These are phyloP conservation scores for Carterocephalus palaemon DNA, from an alignment of 2,888 invertebrate species.

Conservation along the genomic window DNA sequence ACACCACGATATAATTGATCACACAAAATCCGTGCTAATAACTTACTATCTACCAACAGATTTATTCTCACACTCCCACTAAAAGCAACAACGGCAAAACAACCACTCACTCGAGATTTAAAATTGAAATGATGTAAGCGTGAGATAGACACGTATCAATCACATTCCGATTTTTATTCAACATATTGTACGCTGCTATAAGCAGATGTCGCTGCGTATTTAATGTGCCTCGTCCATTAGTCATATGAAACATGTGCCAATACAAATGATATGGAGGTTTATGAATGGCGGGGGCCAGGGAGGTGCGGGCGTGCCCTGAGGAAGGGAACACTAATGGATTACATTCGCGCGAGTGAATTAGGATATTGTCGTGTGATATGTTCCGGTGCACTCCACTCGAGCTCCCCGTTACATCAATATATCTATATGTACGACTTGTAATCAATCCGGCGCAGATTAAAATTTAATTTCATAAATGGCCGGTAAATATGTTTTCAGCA, in stretches of 20 bases:
- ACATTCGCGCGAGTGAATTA: slow-evolving; percentile 78
- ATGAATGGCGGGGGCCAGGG: slow-evolving; percentile 71
- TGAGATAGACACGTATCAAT: slow-evolving; percentile 28
- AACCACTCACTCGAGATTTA: slow-evolving; percentile 6
- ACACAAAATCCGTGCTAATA: too few relatives aligned
- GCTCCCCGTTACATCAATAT: slow-evolving; percentile 25
- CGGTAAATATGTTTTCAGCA: too few relatives aligned
- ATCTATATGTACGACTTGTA: slow-evolving; percentile 16
- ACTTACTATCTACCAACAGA: too few relatives aligned
- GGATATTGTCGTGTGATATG: slow-evolving; percentile 77
- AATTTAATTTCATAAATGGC: slow-evolving; percentile 26
- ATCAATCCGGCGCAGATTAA: slow-evolving; percentile 33
- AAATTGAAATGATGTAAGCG: slow-evolving; percentile 10
- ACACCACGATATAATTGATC: too few relatives aligned
- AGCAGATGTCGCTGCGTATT: slow-evolving; percentile 60
- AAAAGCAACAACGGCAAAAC: slow-evolving; percentile 8
- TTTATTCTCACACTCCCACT: too few relatives aligned
- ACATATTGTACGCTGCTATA: slow-evolving; percentile 53
- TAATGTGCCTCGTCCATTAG: slow-evolving; percentile 72
- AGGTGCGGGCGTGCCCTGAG: slow-evolving; percentile 35
- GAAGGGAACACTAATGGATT: slow-evolving; percentile 72
- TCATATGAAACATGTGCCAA: slow-evolving; percentile 78
- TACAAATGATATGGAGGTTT: slow-evolving; percentile 78
- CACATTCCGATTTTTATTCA: slow-evolving; percentile 34
- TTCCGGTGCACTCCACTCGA: slow-evolving; percentile 68